Conservation (phyloP, 2,797 vertebrate species). For the Benthosema pterotum region DNA sequence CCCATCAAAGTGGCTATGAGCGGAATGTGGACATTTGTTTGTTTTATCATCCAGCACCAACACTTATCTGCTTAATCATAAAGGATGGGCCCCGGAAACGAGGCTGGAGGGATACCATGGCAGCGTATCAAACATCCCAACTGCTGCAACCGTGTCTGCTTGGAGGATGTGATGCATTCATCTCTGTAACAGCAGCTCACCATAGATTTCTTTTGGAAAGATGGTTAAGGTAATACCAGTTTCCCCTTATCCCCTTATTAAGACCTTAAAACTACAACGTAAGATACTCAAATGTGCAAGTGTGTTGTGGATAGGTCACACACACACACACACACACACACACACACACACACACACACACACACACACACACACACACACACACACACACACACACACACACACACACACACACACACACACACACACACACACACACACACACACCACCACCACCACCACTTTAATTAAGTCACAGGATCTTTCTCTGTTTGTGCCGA, state of each 20-base stretch:
- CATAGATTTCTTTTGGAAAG: constrained; percentile 36
- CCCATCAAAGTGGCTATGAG: constrained; percentile 75
- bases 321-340: too few relatives aligned
- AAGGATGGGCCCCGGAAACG: constrained; percentile 59
- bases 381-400: too few relatives aligned
- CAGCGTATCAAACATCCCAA: constrained; percentile 46
- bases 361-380: too few relatives aligned
- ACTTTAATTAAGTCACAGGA: constrained; percentile 74
- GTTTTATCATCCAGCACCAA: constrained; percentile 68
- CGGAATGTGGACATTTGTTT: constrained; percentile 76
- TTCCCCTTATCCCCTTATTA: constrained; percentile 27
- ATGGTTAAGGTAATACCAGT: constrained; percentile 18
- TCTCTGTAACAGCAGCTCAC: constrained; percentile 28
- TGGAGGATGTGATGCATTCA: constrained; percentile 29
- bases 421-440: too few relatives aligned
- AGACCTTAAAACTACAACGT: too few relatives aligned
- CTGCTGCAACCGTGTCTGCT: constrained; percentile 32
- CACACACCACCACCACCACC: constrained; percentile 28
- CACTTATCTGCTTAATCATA: constrained; percentile 70
- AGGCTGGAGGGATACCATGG: constrained; percentile 39
- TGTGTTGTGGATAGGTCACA: too few relatives aligned
- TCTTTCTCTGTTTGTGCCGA: constrained; percentile 42
- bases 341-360: too few relatives aligned
- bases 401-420: too few relatives aligned
- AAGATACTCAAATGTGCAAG: too few relatives aligned